Evolutionary conservation across 2,797 vertebrate genomes (phyloP).

Genomic region (Pipistrellus pipistrellus): DNA sequence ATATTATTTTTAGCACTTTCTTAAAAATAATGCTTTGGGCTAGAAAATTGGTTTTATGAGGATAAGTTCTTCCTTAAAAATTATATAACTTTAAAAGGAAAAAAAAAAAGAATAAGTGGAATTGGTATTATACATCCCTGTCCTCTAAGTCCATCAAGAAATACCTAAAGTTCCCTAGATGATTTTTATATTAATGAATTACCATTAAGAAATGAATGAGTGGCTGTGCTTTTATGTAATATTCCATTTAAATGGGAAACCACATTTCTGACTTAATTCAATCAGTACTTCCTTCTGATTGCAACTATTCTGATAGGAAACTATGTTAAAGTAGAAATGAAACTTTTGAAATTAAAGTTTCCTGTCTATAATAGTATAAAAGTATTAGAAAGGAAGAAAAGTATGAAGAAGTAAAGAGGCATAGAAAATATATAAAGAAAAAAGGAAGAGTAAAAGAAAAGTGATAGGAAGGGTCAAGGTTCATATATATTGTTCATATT

Average conservation of each 20-base stretch:
- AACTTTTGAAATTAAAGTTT: slow-evolving; percentile 2
- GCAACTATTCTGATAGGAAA: not conserved
- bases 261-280: slow-evolving; percentile 2
- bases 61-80: not conserved
- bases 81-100: not conserved
- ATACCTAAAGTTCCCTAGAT: not conserved
- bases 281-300: not conserved
- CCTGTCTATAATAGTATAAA: not conserved
- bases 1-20: slow-evolving; percentile 26
- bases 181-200: slow-evolving; percentile 46
- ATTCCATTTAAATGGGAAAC: slow-evolving; percentile 8
- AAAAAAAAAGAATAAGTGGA: not conserved
- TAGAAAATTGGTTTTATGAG: slow-evolving; percentile 15
- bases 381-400: not conserved
- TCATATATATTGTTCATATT: not conserved
- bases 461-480: not conserved
- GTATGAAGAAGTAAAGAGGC: not conserved
- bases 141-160: slow-evolving; percentile 14
- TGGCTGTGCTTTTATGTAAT: not conserved
- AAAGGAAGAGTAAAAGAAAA: not conserved
- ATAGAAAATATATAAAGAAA: not conserved
- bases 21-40: not conserved
- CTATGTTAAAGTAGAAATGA: slow-evolving; percentile 28
- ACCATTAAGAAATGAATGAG: slow-evolving; percentile 25
- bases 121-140: not conserved